Evolutionary conservation across 2,113 vertebrate genomes (phyloP), one percentile per base, ranked within the genome.

Genomic region (Dicerorhinus sumatrensis): DNA sequence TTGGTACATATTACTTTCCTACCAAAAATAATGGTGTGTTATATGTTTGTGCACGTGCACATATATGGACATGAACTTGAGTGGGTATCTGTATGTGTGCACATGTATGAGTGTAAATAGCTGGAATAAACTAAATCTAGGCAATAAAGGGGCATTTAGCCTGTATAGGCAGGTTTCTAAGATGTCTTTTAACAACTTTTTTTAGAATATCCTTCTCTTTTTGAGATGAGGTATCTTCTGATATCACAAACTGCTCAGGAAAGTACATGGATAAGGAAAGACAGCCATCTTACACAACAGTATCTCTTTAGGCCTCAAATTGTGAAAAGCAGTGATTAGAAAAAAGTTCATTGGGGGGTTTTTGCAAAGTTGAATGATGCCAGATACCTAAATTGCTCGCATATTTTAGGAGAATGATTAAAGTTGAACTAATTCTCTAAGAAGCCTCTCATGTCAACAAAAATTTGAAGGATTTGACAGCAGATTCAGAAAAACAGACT

Each of bases 321-420:
- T 76, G 73, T 56, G 4, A 89, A 94, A 96, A 54, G 6, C 4
- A 46, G 58, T 76, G 21, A 92, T 79, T 83, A 95, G 46, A 84
- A 73, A 82, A 85, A 95, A 87, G 42, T 75, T 83, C n/a, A 69
- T 20, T 87, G 58, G 33, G 63, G 36, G 56, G 20, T 76, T 94
- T 94, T 96, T 60, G 67, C 33, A 60, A 76, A 95, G 29, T 67
- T 48, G 6, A 94, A 91, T 88, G 42, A 70, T 81, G 18, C 67
- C 33, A 72, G 65, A 69, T 58, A 80, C 62, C 23, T 60, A 86
- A 69, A 91, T 18, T 80, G 33, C 6, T 95, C 33, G 85, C 60
- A 76, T 94, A 76, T 93, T 94, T 94, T 96, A 87, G 60, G 46
- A 91, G 36, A 85, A 85, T 76, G 63, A 87, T 54, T 87, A 70